These are phyloP conservation scores for Pipistrellus pygmaeus DNA, from an alignment of 2,797 vertebrate species.

Conservation along the genomic window DNA sequence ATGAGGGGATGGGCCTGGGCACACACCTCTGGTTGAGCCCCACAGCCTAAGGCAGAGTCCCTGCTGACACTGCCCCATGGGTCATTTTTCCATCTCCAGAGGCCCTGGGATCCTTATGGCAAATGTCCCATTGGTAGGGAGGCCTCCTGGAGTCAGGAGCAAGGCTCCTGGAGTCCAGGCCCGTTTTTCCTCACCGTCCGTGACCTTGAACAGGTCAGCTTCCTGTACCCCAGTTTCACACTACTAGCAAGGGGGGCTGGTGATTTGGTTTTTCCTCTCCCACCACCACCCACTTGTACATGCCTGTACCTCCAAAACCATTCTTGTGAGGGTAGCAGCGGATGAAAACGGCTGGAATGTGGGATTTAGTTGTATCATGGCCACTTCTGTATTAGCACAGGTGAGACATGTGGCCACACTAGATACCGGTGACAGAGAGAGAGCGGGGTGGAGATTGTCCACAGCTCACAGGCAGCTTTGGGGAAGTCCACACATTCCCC, in stretches of 20 bases:
- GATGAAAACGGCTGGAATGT: not conserved
- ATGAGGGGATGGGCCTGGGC: not conserved
- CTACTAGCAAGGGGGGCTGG: not conserved
- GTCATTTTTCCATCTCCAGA: not conserved
- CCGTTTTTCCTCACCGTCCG: not conserved
- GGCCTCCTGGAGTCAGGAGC: not conserved
- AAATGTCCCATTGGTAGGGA: not conserved
- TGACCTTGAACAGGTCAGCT: not conserved
- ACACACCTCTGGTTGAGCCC: not conserved
- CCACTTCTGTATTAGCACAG: not conserved
- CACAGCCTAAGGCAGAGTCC: not conserved
- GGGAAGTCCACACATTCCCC: not conserved
- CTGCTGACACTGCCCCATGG: not conserved
- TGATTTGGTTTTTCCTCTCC: not conserved
- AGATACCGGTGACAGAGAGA: not conserved
- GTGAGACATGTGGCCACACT: not conserved
- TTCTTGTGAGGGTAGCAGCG: not conserved
- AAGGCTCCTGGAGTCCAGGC: not conserved
- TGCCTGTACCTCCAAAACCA: not conserved
- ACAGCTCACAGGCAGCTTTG: not conserved
- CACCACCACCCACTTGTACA: not conserved
- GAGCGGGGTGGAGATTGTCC: not conserved
- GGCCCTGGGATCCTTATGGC: not conserved
- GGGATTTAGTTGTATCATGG: not conserved
- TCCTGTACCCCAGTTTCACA: conserved; percentile 24